Conservation (phyloP, 2,113 vertebrate species). For the Ginglymostoma cirratum region DNA sequence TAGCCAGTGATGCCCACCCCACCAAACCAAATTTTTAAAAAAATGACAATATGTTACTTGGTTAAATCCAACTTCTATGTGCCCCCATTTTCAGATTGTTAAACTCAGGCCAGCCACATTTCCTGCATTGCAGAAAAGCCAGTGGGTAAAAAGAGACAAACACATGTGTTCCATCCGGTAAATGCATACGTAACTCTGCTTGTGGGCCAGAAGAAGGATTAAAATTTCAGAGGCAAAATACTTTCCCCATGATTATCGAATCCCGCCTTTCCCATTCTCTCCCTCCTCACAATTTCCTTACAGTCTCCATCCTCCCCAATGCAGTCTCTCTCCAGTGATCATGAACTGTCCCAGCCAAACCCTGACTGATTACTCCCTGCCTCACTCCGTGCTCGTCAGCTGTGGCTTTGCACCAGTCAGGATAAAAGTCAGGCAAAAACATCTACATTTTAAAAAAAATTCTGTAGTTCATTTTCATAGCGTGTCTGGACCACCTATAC, state of each 20-base stretch:
- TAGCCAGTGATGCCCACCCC: too few relatives aligned
- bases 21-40: too few relatives aligned
- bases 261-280: background rate
- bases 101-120: background rate
- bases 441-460: background rate
- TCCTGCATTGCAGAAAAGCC: too few relatives aligned
- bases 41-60: too few relatives aligned
- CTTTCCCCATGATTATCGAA: background rate
- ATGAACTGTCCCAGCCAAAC: background rate
- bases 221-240: background rate
- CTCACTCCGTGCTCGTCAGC: background rate
- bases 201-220: background rate
- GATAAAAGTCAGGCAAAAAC: background rate
- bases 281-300: too few relatives aligned
- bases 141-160: background rate
- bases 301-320: background rate
- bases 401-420: background rate
- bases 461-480: background rate
- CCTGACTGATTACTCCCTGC: background rate
- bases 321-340: background rate
- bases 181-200: background rate
- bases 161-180: background rate
- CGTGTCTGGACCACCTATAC: background rate
- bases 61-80: too few relatives aligned
- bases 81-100: background rate